Evolutionary conservation across 2,113 vertebrate species (phyloP).

Genomic region (Vulpes vulpes): DNA sequence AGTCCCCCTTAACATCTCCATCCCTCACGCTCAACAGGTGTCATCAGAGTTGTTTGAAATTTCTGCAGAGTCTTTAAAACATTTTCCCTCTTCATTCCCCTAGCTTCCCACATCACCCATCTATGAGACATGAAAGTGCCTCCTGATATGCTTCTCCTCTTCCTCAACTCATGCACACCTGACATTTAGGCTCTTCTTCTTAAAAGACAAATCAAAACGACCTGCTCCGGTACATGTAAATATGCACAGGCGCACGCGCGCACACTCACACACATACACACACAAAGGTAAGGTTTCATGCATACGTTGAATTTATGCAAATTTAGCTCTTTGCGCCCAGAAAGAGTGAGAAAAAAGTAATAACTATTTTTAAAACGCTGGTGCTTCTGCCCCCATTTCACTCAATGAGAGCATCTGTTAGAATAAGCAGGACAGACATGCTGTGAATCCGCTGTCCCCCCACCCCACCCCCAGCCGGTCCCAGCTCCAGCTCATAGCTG

Average conservation of each 20-base stretch:
- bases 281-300: background rate
- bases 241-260: fast-evolving
- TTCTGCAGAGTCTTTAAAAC: background rate
- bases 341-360: background rate
- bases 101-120: background rate
- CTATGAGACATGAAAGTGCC: background rate
- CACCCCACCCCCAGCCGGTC: fast-evolving
- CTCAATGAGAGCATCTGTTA: background rate
- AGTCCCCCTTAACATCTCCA: background rate
- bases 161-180: background rate
- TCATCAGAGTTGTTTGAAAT: background rate
- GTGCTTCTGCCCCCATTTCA: background rate
- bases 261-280: background rate
- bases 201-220: background rate
- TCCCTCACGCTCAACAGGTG: background rate
- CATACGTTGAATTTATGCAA: background rate
- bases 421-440: no score
- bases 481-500: background rate
- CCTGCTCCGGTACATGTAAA: background rate
- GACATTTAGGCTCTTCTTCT: background rate
- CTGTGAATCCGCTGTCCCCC: fast-evolving
- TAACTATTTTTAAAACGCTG: background rate
- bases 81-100: background rate
- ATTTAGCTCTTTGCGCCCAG: background rate
- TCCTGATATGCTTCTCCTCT: background rate